A percentile compares a stretch with the other conserved stretches of the same genome.
Evolutionary conservation across 2,113 vertebrate species (phyloP).

Genomic region (Artemisiospiza belli): DNA sequence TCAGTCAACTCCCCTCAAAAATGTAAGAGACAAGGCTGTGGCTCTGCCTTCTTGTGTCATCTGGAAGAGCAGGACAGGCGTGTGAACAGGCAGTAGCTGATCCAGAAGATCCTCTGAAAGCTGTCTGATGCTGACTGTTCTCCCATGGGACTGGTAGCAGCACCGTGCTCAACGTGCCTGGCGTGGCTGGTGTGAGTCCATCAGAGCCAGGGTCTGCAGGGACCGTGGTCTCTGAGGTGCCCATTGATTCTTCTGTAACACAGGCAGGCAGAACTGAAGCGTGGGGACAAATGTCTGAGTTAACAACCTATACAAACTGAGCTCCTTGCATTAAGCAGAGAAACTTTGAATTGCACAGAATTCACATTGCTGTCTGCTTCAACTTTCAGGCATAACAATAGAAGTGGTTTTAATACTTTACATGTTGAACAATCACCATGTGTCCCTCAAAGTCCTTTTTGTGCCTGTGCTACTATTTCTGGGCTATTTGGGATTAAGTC

Average conservation of each 20-base stretch:
- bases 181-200: accelerated
- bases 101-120: neutral
- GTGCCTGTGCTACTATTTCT: neutral
- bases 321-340: neutral
- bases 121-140: neutral
- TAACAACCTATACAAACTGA: accelerated
- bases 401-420: neutral
- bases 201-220: neutral
- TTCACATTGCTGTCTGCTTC: neutral
- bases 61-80: accelerated
- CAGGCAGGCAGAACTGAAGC: neutral
- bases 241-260: neutral
- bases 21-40: neutral
- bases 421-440: neutral
- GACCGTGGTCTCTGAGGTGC: neutral
- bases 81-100: neutral
- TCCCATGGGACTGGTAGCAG: neutral
- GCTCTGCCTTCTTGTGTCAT: neutral
- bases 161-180: accelerated
- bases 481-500: neutral
- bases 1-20: neutral
- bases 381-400: neutral
- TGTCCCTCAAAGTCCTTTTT: neutral
- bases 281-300: neutral
- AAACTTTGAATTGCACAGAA: neutral